Evolutionary conservation across 2,888 invertebrate species (phyloP), one percentile per base, ranked within the genome.

Genomic region (Alviniconcha strummeri): DNA sequence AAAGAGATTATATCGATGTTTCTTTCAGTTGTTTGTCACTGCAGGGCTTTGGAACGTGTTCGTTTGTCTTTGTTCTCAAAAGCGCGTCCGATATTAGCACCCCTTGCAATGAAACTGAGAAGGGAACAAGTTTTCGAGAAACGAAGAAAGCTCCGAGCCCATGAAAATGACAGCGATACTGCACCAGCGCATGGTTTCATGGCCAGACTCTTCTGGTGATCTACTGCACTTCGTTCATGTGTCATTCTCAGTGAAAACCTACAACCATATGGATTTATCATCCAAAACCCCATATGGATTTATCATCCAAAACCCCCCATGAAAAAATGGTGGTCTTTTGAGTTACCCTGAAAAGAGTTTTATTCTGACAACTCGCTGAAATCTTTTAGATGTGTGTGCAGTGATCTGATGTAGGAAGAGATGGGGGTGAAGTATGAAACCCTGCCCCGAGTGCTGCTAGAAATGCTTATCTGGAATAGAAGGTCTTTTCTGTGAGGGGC

Each of bases 391-490:
- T 77, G 77, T 77, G 56, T 57, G 19, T 77, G 77, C 57, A 56
- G 57, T 77, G 57, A 77, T 77, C 57, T 57, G 77, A 77, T 77
- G 77, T 19, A 19, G 77, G 19, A 57, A 78, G 64, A 78, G 78
- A 64, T 64, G 78, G 52, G 52, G 64, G 64, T 78, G 78, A 64
- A 57, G 57, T 78, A 78, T 78, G 57, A 78, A 52, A 19, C 78
- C 52, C 64, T 64, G 78, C 36, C 64, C n/a, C 52, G 78, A 78
- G 78, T 78, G 64, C 36, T 36, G 36, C 64, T 78, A 19, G 64
- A 64, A 57, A 5, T n/a, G 36, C 78, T 57, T 78, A 78, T 78
- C 78, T 15, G 60, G 36, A 64, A 78, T 78, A 64, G 52, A 57
- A 56, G 55, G 56, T 78, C 60, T 60, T 78, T 78, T 78, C 60